Conservation (phyloP, 2,797 vertebrate genomes). For the Paedocypris micromegethes region DNA sequence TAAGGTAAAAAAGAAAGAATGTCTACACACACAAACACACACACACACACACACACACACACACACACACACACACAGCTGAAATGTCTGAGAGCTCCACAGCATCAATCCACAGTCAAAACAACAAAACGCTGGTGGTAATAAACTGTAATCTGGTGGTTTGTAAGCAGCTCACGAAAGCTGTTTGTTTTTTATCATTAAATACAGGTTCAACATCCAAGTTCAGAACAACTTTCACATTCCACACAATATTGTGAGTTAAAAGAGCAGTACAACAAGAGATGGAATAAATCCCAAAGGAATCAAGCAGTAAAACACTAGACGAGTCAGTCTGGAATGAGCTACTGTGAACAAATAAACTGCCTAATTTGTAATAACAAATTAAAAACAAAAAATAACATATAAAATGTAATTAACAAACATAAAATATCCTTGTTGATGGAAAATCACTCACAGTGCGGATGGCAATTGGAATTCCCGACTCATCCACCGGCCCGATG, state of each 20-base stretch:
- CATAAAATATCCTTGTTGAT: background rate
- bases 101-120: slow-evolving; percentile 54
- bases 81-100: slow-evolving; percentile 57
- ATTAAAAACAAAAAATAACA: no score
- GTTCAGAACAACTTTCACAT: no score
- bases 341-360: background rate
- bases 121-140: slow-evolving; percentile 27
- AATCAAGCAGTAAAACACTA: no score
- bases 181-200: no score
- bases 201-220: no score
- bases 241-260: no score
- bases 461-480: slow-evolving; percentile 96
- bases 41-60: background rate
- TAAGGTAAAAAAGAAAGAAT: slow-evolving; percentile 25
- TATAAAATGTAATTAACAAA: background rate
- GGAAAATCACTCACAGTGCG: slow-evolving; percentile 81
- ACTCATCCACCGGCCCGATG: slow-evolving; percentile 94
- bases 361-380: background rate
- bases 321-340: no score
- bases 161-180: no score
- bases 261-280: no score
- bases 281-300: no score
- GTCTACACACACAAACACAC: slow-evolving; percentile 32
- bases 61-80: slow-evolving; percentile 32
- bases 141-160: slow-evolving; percentile 6